Evolutionary conservation across 2,113 vertebrate species (phyloP), one percentile per base, ranked within the genome.

Genomic region (Choloepus hoffmanni): DNA sequence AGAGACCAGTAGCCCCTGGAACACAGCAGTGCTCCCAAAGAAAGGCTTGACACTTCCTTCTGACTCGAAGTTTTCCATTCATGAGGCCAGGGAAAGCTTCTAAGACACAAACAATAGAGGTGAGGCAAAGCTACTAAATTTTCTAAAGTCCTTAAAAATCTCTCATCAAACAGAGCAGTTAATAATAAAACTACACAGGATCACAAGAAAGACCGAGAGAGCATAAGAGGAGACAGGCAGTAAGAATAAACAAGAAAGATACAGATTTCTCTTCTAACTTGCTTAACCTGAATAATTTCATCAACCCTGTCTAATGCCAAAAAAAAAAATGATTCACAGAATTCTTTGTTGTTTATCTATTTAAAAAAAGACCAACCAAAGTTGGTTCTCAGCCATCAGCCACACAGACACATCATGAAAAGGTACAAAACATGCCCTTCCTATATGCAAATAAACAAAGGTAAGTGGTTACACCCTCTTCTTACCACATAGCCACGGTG

Each of bases 121-220:
- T 24, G n/a, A 87, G 40, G 76, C 79, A 91, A 97, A 93, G 77
- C 70, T 74, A 92, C 72, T 82, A 50, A 48, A 91, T 73, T 18
- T 63, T 89, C 96, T 87, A 65, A 94, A 92, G 62, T 36, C n/a
- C 50, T 94, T 94, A 92, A 96, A 94, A 96, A 62, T 21, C 11
- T 63, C 24, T 73, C 86, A 81, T 88, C 72, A 74, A 30, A 60
- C 30, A 40, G 55, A 91, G n/a, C 65, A 23, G 36, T 62, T 93
- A 92, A 50, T 63, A 82, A 78, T 73, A 92, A 95, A 90, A 73
- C 76, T 24, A 40, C 4, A 3, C 50, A 36, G 16, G 73, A 63
- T 90, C 60, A 77, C n/a, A 63, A 43, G 60, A 83, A 50, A 89
- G 48, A 81, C 10, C 92, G 43, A 36, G 4, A 58, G 19, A n/a